A percentile compares a stretch with the other conserved stretches of the same genome.
These are phyloP conservation scores for Meriones unguiculatus DNA, from an alignment of 2,113 vertebrate genomes.

Conservation along the genomic window DNA sequence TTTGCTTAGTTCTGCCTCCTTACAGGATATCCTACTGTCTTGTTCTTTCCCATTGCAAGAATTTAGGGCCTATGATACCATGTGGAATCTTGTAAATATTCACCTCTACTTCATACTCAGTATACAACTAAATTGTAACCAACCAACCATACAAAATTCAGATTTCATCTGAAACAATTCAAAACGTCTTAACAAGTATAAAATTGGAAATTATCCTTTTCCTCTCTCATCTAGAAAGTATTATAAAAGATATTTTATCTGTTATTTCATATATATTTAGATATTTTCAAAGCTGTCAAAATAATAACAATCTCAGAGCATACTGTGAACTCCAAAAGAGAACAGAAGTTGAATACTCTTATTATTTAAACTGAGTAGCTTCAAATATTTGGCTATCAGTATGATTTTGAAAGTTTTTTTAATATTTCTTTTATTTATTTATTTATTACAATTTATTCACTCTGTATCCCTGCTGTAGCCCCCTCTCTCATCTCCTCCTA, in stretches of 20 bases:
- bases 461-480: no score
- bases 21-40: neutral
- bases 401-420: constrained; percentile 74
- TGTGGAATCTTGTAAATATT: neutral
- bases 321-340: constrained; percentile 66
- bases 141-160: constrained; percentile 37
- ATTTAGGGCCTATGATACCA: neutral
- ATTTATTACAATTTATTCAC: no score
- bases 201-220: constrained; percentile 63
- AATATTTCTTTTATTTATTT: neutral
- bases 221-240: neutral
- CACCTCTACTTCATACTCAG: neutral
- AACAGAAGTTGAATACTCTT: constrained; percentile 40
- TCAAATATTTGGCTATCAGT: constrained; percentile 70
- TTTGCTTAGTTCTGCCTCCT: constrained; percentile 24
- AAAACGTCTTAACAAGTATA: constrained; percentile 38
- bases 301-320: constrained; percentile 76
- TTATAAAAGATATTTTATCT: constrained; percentile 39
- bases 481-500: no score
- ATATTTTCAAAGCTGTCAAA: constrained; percentile 80
- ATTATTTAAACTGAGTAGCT: constrained; percentile 67
- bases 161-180: constrained; percentile 46
- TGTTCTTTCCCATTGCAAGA: neutral
- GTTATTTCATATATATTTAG: constrained; percentile 77
- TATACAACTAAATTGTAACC: constrained; percentile 11